Percentiles rank a stretch among this genome's conserved stretches.
These are phyloP conservation scores for Harlomillsia oculata DNA, from an alignment of 1,140 invertebrate species.

Conservation along the genomic window DNA sequence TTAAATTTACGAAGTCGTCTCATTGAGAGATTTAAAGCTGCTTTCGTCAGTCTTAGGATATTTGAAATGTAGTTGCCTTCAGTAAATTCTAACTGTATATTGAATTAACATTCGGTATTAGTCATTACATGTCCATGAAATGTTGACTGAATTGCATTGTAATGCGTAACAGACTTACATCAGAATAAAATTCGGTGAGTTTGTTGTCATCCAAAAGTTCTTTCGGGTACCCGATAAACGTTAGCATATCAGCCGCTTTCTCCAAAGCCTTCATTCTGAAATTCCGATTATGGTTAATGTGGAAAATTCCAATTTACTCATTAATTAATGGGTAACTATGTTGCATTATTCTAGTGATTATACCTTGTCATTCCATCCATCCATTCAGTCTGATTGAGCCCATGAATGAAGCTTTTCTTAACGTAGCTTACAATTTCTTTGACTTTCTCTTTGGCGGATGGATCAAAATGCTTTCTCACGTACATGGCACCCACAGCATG, in stretches of 20 bases:
- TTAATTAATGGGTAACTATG: background rate
- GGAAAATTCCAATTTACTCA: background rate
- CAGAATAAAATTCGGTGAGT: slow-evolving; percentile 63
- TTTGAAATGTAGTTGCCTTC: slow-evolving; percentile 60
- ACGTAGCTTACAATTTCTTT: slow-evolving; percentile 76
- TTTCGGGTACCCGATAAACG: slow-evolving; percentile 70
- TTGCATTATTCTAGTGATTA: background rate
- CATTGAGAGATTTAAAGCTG: slow-evolving; percentile 65
- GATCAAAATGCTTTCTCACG: slow-evolving; percentile 61
- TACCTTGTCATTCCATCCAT: slow-evolving; percentile 70
- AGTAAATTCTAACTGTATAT: slow-evolving; percentile 55
- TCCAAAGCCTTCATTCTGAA: slow-evolving; percentile 51
- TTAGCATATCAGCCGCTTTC: slow-evolving; percentile 61
- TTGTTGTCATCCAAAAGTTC: slow-evolving; percentile 66
- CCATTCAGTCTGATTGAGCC: slow-evolving; percentile 66
- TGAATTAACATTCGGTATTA: slow-evolving; percentile 3
- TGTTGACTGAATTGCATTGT: too few relatives aligned
- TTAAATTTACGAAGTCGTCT: slow-evolving; percentile 62
- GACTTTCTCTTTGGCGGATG: slow-evolving; percentile 57
- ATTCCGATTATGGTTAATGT: too few relatives aligned
- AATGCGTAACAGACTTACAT: slow-evolving; percentile 43
- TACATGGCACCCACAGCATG: slow-evolving; percentile 65
- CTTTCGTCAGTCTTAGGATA: slow-evolving; percentile 60
- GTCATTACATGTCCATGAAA: too few relatives aligned
- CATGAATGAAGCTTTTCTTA: slow-evolving; percentile 51